Evolutionary conservation across 2,113 vertebrate species (phyloP), one percentile per base, ranked within the genome.

Genomic region (Paedocypris sp.): DNA sequence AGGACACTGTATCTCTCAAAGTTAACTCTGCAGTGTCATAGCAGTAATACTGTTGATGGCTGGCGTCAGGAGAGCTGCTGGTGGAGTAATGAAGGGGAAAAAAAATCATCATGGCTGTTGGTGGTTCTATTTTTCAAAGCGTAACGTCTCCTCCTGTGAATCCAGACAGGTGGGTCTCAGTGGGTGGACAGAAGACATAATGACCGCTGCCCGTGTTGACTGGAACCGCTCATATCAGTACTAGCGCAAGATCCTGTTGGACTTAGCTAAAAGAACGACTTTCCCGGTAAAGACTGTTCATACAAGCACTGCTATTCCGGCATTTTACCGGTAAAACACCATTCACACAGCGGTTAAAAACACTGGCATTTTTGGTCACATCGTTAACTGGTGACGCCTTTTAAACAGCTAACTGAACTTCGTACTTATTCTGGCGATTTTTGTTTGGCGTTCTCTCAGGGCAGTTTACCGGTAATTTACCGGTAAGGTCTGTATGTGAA

Each of bases 151-250:
- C 36, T 62, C 36, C 18, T 52, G 47, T 23, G 20, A 32, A 15
- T 41, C 7, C n/a, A 23, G 60, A 33, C 6, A 8, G 53, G 28
- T 4, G 6, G 22, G 22, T 35, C 15, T 19, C 15, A 11, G 51
- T 48, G 42, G 51, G 62, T 43, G 61, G 61, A 64, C 49, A 38
- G 32, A 32, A 39, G 29, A 56, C 33, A 36, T 36, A 29, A 53
- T 48, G 51, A 56, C 41, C 41, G 11, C 15, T 9, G 36, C 48
- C 29, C 22, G n/a, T 64, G 50, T 47, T 54, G 49, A 62, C 48
- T 42, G 31, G 28, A 62, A 32, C 28, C 60, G 41, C 48, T 62
- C 54, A 53, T 63, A 53, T 45, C 23, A 3, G 23, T 10, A 33
- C 39, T 22, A 10, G 22, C 16, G 6, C 31, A 38, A 10, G 48